A percentile compares a stretch with the other conserved stretches of the same genome.
These are phyloP conservation scores for Diabrotica undecimpunctata DNA, from an alignment of 1,140 invertebrate genomes.

Conservation along the genomic window DNA sequence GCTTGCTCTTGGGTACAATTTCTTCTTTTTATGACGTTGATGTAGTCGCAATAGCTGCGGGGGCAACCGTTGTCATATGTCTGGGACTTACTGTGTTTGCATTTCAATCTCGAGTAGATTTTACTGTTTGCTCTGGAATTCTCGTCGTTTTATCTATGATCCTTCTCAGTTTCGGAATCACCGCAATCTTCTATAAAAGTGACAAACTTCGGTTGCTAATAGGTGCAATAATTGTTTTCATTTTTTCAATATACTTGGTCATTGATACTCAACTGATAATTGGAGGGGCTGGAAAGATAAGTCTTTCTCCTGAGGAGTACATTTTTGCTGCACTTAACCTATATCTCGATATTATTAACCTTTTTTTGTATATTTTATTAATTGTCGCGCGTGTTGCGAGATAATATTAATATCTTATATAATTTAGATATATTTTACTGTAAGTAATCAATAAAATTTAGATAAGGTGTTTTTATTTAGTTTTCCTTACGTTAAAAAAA, in stretches of 20 bases:
- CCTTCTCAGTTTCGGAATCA: constrained; percentile 77
- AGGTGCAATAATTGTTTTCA: constrained; percentile 59
- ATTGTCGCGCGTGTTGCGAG: not conserved
- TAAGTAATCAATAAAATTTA: no score
- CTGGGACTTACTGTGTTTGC: constrained; percentile 85
- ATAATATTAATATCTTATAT: no score
- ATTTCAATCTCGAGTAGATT: constrained; percentile 93
- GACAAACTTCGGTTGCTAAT: constrained; percentile 74
- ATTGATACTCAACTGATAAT: constrained; percentile 96
- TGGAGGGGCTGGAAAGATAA: constrained; percentile 86
- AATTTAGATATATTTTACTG: no score
- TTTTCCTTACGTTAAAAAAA: no score
- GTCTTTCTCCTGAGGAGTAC: constrained; percentile 93
- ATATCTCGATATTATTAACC: constrained; percentile 87
- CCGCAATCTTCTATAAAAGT: constrained; percentile 66
- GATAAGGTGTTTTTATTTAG: no score
- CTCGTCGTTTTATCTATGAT: constrained; percentile 74
- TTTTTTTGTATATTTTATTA: constrained; percentile 80
- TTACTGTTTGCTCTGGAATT: constrained; percentile 77
- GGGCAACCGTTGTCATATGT: constrained; percentile 75
- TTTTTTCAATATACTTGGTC: constrained; percentile 81
- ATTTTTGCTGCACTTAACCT: constrained; percentile 90
- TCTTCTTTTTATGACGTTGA: constrained; percentile 56
- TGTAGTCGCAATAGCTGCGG: constrained; percentile 76
- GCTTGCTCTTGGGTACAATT: constrained; percentile 68